Base-by-base conservation (phyloP, 1,140 invertebrate genomes). In the Drosophila saltans region DNA sequence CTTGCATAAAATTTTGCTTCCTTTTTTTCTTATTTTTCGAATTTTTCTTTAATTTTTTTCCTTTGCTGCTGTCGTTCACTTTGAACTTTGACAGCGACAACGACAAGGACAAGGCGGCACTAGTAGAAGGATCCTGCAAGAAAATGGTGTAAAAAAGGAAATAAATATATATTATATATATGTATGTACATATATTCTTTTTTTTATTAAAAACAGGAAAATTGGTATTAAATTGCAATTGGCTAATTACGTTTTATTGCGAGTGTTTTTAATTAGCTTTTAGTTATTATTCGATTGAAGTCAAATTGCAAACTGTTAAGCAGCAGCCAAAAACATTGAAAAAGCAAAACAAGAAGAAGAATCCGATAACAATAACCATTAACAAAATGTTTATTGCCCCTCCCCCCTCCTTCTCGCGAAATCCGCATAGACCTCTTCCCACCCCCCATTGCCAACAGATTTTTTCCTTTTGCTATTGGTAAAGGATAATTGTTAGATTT, bases 181-280 rank as follows among this genome's bases (percentile, higher is more conserved):
- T 24, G 24, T 16, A 48, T 24, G 24, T 16, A 45, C 7, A 24
- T 48, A 48, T 48, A 48, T 30, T 30, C 0, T 30, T 30, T 30
- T 52, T 52, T 52, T 52, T 52, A 16, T 16, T 16, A 16, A 16
- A 16, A 16, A 16, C 16, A 55, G 69, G 65, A 62, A 78, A 78
- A 74, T 63, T 75, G 72, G 28, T 55, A 64, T 77, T 69, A 66
- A 74, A 74, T 77, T 74, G 70, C 66, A 74, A n/a, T 69, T 52
- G 45, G 61, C 40, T 75, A 78, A 75, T 78, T 78, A 60, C 67
- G 45, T 68, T 78, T 78, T 71, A 78, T 78, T 78, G 72, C 68
- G 72, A 72, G 64, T 55, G 59, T 78, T 78, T 52, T 78, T 75
- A 78, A 78, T 78, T 78, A 78, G 72, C 72, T 59, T 75, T 77